Evolutionary conservation across 2,113 vertebrate species (phyloP), one percentile per base, ranked within the genome.

Genomic region (Archilochus colubris): DNA sequence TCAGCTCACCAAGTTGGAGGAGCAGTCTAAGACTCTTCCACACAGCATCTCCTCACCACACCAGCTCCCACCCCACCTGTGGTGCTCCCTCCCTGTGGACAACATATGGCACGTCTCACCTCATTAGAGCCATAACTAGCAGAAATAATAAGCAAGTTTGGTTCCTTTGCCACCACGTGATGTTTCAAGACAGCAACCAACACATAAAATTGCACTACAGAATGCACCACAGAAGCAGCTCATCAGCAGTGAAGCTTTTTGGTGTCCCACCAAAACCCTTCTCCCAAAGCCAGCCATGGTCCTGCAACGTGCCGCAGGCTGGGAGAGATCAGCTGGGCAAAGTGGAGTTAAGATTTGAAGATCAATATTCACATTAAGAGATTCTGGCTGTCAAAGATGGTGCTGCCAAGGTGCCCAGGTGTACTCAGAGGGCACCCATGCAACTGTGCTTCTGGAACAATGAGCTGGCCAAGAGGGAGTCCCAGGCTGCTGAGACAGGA

Each of bases 81-180:
- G 1, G 92, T 14, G 0, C 88, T 96, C 58, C 66, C 55, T 95
- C 96, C 91, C 94, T 36, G 54, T 3, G 69, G 96, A 94, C 92
- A 95, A 72, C 96, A 96, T 96, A 96, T 91, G 95, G 96, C 88
- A 75, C 1, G 94, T 96, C 92, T 95, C 95, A 95, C 91, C 91
- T 94, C 94, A 96, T 96, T 96, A 96, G 94, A 95, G 88, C 54
- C 85, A 86, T 83, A 95, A 96, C 88, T 95, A 96, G 82, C 95
- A 90, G 91, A 94, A 94, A 95, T 95, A 91, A 97, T 94, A 87
- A 93, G 91, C 84, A 73, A 85, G 82, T 85, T 62, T 57, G 36
- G 74, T 54, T 82, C 43, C 54, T 75, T 69, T 15, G 21, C 27
- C 46, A 48, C 61, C n/a, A 54, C 48, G 33, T 12, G 63, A 55